Percentiles rank a stretch among this genome's conserved stretches.
Conservation (phyloP, 2,797 vertebrate species). For the Psittacula echo region DNA sequence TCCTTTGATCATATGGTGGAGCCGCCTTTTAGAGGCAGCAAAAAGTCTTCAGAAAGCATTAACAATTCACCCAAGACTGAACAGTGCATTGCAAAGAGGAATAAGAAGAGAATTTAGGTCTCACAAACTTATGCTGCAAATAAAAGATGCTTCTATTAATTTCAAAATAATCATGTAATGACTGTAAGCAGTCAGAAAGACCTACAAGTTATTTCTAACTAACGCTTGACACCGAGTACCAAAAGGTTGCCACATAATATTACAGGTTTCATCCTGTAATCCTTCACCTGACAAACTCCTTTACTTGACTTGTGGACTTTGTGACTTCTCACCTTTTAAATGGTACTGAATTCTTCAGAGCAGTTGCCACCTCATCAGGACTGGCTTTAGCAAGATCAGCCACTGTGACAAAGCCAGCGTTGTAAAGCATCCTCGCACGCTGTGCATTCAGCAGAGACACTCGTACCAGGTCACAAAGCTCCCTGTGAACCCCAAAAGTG, state of each 20-base stretch:
- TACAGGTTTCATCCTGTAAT: not conserved
- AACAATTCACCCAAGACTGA: not conserved
- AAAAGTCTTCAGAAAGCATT: not conserved
- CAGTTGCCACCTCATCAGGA: conserved; percentile 84
- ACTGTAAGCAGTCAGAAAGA: not conserved
- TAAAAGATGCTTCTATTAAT: not conserved
- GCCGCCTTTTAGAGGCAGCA: not conserved
- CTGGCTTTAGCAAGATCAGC: conserved; percentile 89
- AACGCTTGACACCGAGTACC: not conserved
- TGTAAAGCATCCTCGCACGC: conserved; percentile 87
- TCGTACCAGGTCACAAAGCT: conserved; percentile 93
- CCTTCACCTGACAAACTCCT: not conserved
- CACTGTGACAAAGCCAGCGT: conserved; percentile 88
- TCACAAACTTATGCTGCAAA: not conserved
- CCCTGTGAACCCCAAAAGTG: conserved; percentile 94
- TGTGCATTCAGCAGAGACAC: conserved; percentile 91
- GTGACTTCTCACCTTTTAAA: conserved; percentile 89
- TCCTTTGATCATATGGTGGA: not conserved
- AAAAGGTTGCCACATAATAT: not conserved
- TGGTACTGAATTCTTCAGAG: conserved; percentile 88
- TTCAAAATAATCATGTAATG: not conserved
- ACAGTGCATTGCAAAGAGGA: not conserved
- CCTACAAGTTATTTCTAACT: not conserved
- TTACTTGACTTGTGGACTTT: not conserved
- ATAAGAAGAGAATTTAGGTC: not conserved